Conservation (phyloP, 1,140 invertebrate species). For the Danaus plexippus region DNA sequence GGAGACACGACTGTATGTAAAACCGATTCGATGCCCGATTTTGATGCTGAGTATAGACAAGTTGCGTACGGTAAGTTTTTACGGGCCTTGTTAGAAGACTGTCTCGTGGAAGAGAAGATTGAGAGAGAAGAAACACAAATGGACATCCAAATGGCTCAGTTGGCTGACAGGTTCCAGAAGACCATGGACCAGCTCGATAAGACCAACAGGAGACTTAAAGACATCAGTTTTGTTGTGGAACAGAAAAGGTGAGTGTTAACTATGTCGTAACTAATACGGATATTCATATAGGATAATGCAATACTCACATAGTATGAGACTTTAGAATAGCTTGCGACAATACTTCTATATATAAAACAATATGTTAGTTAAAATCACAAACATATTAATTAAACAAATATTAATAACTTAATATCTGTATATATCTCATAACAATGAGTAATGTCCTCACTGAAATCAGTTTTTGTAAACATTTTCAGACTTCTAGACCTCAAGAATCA, state of each 20-base stretch:
- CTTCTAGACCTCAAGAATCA: slow-evolving; percentile 40
- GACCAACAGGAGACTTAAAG: slow-evolving; percentile 50
- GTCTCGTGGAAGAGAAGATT: slow-evolving; percentile 54
- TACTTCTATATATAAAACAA: background rate
- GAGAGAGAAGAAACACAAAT: slow-evolving; percentile 47
- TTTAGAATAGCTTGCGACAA: background rate
- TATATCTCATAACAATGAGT: background rate
- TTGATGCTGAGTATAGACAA: slow-evolving; percentile 34
- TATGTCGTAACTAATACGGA: background rate
- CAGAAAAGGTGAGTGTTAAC: slow-evolving; percentile 51
- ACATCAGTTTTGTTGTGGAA: slow-evolving; percentile 59
- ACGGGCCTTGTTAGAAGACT: slow-evolving; percentile 47
- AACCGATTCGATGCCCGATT: slow-evolving; percentile 33
- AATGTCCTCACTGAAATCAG: background rate
- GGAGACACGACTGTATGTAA: slow-evolving; percentile 34
- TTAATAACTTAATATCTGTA: background rate
- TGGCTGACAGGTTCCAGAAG: slow-evolving; percentile 53
- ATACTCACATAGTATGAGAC: background rate
- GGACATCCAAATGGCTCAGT: slow-evolving; percentile 50
- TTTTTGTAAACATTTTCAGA: slow-evolving; percentile 33
- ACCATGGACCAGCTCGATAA: slow-evolving; percentile 51
- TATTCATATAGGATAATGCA: background rate
- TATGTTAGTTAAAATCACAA: background rate
- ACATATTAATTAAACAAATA: background rate
- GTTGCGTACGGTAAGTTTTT: slow-evolving; percentile 49